phyloP scores from a whole-genome alignment of 30 jellyfish, hydroid and myxozoan genomes.

The Rhopilema esculentum region DNA sequence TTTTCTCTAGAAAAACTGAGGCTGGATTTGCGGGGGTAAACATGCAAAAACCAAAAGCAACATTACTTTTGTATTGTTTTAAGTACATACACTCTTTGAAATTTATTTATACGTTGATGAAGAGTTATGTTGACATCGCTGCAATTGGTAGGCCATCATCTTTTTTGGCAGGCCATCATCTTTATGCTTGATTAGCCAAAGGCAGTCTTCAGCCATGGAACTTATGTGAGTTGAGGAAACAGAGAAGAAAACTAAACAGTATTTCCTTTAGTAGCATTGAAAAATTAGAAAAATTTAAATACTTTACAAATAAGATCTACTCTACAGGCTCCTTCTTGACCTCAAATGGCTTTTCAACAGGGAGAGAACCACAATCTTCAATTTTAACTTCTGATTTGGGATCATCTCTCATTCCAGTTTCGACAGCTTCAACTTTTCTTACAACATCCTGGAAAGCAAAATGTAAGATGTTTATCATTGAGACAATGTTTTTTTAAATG shows the following conservation, averaged over 20 bases:
- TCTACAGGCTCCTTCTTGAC: constrained; percentile 50
- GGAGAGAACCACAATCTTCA: constrained; percentile 72
- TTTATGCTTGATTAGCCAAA: too few relatives aligned
- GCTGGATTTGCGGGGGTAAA: too few relatives aligned
- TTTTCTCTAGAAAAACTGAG: too few relatives aligned
- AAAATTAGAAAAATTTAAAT: too few relatives aligned
- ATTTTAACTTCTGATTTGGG: constrained; percentile 59
- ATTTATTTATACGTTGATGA: too few relatives aligned
- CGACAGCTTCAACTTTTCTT: constrained; percentile 53
- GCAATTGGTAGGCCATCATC: too few relatives aligned
- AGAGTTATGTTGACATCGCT: too few relatives aligned
- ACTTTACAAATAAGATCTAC: background rate
- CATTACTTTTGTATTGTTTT: too few relatives aligned
- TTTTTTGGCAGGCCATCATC: too few relatives aligned
- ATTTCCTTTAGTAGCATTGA: background rate
- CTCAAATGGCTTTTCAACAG: constrained; percentile 75
- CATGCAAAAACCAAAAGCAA: too few relatives aligned
- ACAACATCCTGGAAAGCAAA: constrained; percentile 58
- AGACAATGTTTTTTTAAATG: background rate
- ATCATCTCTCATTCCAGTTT: constrained; percentile 57
- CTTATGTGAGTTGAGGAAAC: background rate
- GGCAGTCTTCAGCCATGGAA: too few relatives aligned
- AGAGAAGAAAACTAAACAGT: background rate
- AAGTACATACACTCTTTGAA: too few relatives aligned
- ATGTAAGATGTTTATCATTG: background rate